A percentile compares a stretch with the other conserved stretches of the same genome.
Conservation (phyloP, 2,888 invertebrate genomes). For the Lithophane semibrunnea region DNA sequence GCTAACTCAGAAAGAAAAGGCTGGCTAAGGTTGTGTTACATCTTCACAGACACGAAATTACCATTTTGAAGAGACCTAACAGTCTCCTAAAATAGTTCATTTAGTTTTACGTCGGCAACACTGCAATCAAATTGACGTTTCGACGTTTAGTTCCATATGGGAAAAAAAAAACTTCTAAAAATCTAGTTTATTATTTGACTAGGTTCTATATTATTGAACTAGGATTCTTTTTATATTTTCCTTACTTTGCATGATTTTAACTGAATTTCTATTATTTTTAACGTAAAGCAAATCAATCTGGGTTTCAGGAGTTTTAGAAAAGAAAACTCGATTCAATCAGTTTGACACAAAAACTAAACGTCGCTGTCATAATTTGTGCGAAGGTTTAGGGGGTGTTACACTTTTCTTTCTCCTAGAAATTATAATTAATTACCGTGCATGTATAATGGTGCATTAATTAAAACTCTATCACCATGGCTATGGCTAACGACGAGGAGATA, state of each 20-base stretch:
- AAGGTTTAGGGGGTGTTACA: slow-evolving; percentile 53
- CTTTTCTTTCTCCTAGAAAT: slow-evolving; percentile 42
- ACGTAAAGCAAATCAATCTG: not conserved
- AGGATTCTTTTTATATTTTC: not conserved
- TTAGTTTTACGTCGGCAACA: not conserved
- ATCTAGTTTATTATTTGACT: not conserved
- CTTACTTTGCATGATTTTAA: too few relatives aligned
- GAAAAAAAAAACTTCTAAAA: too few relatives aligned
- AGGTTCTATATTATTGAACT: not conserved
- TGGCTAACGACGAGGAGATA: slow-evolving; percentile 91
- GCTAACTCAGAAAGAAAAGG: not conserved
- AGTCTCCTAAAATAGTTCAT: not conserved
- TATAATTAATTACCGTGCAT: slow-evolving; percentile 44
- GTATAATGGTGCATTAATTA: slow-evolving; percentile 60
- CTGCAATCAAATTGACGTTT: not conserved
- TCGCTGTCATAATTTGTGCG: slow-evolving; percentile 52
- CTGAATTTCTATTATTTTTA: not conserved
- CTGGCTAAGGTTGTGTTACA: too few relatives aligned
- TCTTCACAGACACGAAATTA: not conserved
- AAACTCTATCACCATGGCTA: slow-evolving; percentile 78
- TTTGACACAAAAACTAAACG: slow-evolving; percentile 55
- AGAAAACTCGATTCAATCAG: not conserved
- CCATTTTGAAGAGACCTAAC: too few relatives aligned
- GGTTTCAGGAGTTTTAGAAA: not conserved
- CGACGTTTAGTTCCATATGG: slow-evolving; percentile 19